Conservation (phyloP, 2,113 vertebrate species). For the Syrrhaptes paradoxus region DNA sequence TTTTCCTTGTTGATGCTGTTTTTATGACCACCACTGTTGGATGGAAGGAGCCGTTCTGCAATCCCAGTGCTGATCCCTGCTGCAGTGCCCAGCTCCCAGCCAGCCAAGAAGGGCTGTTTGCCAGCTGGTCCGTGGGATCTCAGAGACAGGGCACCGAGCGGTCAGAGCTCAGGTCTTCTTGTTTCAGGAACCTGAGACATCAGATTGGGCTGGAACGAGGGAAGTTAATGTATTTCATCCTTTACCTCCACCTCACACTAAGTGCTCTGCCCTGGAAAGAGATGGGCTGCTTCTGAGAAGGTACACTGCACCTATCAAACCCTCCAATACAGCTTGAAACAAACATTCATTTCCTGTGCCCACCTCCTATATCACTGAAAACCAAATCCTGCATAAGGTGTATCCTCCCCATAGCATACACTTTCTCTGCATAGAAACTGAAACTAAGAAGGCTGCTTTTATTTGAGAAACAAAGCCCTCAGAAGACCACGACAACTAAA, state of each 20-base stretch:
- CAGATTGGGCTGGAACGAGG: neutral
- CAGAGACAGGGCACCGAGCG: neutral
- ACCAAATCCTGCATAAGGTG: neutral
- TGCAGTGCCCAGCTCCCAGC: neutral
- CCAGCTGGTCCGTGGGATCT: neutral
- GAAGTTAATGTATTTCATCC: neutral
- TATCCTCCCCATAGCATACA: neutral
- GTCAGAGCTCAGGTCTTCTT: neutral
- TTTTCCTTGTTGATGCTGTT: neutral
- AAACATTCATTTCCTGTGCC: neutral
- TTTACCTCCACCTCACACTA: neutral
- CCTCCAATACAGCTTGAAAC: neutral
- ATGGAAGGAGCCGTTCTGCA: neutral
- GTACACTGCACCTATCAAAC: neutral
- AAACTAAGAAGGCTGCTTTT: neutral
- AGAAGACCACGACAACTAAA: neutral
- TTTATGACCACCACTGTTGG: neutral
- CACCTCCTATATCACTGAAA: neutral
- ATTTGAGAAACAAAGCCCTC: neutral
- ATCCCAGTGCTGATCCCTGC: neutral
- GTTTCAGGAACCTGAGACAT: neutral
- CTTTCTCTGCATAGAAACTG: neutral
- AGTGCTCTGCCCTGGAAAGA: neutral
- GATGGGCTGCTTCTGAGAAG: neutral
- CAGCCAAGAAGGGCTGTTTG: neutral